Conservation (phyloP, 2,797 vertebrate species). For the Emys orbicularis region DNA sequence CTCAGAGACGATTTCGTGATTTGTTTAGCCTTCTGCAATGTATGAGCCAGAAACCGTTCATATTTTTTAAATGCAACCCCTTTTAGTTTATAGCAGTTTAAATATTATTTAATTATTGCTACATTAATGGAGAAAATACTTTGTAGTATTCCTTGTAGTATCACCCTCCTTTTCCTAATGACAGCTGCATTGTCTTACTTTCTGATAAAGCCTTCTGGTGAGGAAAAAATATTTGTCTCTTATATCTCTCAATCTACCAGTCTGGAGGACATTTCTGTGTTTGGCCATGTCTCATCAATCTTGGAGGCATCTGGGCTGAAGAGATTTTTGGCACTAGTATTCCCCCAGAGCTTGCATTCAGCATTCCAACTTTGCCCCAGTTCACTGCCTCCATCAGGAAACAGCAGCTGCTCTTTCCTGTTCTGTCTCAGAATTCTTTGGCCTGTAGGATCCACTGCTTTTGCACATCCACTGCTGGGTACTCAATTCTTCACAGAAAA, state of each 20-base stretch:
- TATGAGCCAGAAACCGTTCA: background rate
- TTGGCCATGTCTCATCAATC: background rate
- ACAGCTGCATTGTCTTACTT: rapidly evolving
- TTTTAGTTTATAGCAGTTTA: background rate
- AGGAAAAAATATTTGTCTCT: background rate
- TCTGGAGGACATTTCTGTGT: background rate
- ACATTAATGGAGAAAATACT: background rate
- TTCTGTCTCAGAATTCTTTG: background rate
- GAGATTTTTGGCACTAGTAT: background rate
- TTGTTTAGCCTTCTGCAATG: background rate
- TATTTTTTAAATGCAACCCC: background rate
- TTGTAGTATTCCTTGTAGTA: background rate
- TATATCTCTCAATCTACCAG: background rate
- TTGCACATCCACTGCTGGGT: background rate
- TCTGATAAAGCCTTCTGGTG: background rate
- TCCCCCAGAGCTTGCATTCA: background rate
- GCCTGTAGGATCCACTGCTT: background rate
- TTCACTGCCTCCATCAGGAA: background rate
- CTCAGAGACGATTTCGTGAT: background rate
- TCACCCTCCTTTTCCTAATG: background rate
- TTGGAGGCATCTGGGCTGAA: background rate
- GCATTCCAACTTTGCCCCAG: background rate
- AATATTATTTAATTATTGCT: background rate
- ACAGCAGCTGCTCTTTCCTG: background rate
- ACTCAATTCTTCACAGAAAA: background rate